Base-by-base conservation (phyloP, 2,113 vertebrate species). In the Rhegmatorhina hoffmannsi region DNA sequence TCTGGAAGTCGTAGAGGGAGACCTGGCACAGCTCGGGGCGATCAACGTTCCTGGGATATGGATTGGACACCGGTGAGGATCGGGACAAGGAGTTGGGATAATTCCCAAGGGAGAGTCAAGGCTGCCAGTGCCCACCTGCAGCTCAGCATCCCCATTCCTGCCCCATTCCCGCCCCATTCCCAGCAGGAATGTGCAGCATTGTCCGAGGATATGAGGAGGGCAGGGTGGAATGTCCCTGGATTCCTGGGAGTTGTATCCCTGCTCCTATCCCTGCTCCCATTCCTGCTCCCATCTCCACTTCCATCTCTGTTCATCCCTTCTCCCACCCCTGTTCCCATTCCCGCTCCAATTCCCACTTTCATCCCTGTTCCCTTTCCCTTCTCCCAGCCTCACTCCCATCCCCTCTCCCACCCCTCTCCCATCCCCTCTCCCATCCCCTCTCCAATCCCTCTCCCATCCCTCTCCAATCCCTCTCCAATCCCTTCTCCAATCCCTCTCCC, bases 1-100 rank as follows among this genome's bases (percentile, higher is more conserved):
- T 98, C 97, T 99, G 98, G 96, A 99, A 98, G 97, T 99, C 98
- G 0, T 98, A 98, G 38, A 99, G 97, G 21, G 98, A 98, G 90
- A 99, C 97, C 55, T 98, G 98, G 95, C 98, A 99, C 34, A 98
- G 97, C 94, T 98, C 98, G 0, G 98, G 98, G 53, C 98, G 96
- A 56, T 99, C 98, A 10, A 98, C 98, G 0, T 99, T 99, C 93
- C 98, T 99, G 91, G 33, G 18, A 84, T 16, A 77, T 0, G 10
- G 34, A 89, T 66, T 0, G 1, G 19, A 19, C 53, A 12, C 38
- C 75, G 76, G 29, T 10, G 15, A 94, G 53, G 72, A 63, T 9
- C 23, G 7, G 46, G 23, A 79, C 62, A 17, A 72, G 40, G 58
- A 73, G 17, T 1, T 36, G 38, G 44, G 52, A 17, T 9, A 60